phyloP scores from a whole-genome alignment of 2,888 invertebrate genomes.

The Ormyrus pomaceus region DNA sequence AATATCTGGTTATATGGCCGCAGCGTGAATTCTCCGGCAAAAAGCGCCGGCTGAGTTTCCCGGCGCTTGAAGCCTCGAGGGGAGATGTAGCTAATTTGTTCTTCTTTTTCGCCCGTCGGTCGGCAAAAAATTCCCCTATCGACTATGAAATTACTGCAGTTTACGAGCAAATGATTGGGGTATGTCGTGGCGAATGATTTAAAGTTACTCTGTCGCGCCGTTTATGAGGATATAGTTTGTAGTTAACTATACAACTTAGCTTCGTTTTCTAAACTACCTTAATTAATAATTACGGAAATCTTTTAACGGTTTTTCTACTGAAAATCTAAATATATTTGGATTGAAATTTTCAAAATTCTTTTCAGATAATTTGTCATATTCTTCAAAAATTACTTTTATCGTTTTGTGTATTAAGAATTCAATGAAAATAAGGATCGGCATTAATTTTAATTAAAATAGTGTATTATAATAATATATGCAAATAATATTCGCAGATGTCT shows the following conservation, averaged over 20 bases:
- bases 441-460: too few species aligned
- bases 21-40: conserved; percentile 37
- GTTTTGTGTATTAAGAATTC: too few species aligned
- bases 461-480: too few species aligned
- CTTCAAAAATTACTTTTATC: too few species aligned
- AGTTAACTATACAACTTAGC: not conserved
- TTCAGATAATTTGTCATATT: too few species aligned
- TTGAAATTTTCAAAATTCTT: too few species aligned
- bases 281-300: too few species aligned
- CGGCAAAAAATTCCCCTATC: conserved; percentile 10
- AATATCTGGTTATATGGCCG: conserved; percentile 37
- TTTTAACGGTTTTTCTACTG: too few species aligned
- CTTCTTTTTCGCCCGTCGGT: not conserved
- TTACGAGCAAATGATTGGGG: conserved; percentile 43
- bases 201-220: not conserved
- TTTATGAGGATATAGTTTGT: not conserved
- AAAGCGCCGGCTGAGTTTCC: conserved; percentile 25
- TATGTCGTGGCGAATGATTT: not conserved
- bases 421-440: too few species aligned
- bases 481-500: too few species aligned
- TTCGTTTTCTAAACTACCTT: too few species aligned
- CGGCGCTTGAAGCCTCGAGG: not conserved
- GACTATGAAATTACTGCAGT: conserved; percentile 27
- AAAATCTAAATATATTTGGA: too few species aligned
- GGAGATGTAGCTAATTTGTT: conserved; percentile 30